Evolutionary conservation across 2,888 invertebrate genomes (phyloP).

Genomic region (Polyommatus iphigenia): DNA sequence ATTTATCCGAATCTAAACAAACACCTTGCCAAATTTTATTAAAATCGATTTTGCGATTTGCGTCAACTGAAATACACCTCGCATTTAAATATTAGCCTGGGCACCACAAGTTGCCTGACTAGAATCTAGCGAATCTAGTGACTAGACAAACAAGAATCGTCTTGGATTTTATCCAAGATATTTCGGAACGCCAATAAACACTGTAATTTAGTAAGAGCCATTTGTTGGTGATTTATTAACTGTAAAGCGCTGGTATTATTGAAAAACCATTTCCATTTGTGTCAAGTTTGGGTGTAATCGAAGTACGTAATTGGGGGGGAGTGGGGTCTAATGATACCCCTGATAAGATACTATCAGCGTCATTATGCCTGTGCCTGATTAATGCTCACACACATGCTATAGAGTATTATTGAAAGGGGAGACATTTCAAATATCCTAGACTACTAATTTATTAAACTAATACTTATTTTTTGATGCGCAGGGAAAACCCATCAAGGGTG

Average conservation of each 20-base stretch:
- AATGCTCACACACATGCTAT: not conserved
- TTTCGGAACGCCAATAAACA: not conserved
- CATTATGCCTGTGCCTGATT: slow-evolving; percentile 8
- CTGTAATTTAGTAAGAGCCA: not conserved
- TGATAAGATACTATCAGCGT: slow-evolving; percentile 9
- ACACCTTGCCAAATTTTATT: too few relatives aligned
- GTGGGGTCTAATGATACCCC: slow-evolving; percentile 9
- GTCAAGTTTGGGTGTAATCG: slow-evolving; percentile 3
- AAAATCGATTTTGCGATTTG: too few relatives aligned
- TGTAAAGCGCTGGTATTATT: slow-evolving; percentile 8
- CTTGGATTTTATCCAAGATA: not conserved
- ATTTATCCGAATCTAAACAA: too few relatives aligned
- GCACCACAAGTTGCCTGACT: not conserved
- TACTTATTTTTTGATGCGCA: too few relatives aligned
- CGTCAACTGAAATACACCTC: too few relatives aligned
- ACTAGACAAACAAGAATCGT: not conserved
- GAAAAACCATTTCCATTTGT: slow-evolving; percentile 10
- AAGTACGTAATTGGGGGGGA: not conserved
- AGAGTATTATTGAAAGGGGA: not conserved
- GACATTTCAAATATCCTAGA: too few relatives aligned
- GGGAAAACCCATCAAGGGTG: too few relatives aligned
- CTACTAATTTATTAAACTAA: too few relatives aligned
- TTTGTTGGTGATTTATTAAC: not conserved
- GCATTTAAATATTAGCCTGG: not conserved
- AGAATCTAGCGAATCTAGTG: not conserved